These are phyloP conservation scores for Alouatta caraya DNA, from an alignment of 2,797 vertebrate species.

Conservation along the genomic window DNA sequence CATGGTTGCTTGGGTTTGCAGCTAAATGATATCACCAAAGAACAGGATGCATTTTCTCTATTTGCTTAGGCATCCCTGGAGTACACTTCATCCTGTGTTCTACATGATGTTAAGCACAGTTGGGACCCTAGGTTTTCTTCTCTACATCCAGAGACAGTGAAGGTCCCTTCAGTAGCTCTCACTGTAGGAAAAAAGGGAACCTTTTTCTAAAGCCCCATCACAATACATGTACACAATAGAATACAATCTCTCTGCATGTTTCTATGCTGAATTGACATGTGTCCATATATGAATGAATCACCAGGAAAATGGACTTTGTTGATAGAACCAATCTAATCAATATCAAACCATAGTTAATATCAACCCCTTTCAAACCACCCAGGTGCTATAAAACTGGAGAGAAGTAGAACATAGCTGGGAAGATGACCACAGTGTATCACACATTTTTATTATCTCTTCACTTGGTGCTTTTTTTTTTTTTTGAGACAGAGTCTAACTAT, in stretches of 20 bases:
- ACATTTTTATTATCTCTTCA: not conserved
- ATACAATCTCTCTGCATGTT: not conserved
- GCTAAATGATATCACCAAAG: no score
- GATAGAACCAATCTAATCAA: not conserved
- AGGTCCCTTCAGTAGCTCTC: not conserved
- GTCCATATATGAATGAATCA: not conserved
- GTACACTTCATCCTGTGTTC: not conserved
- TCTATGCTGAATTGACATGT: not conserved
- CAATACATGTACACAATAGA: no score
- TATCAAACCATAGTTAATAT: not conserved
- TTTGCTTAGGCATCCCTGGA: not conserved
- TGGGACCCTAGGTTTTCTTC: not conserved
- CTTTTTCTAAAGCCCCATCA: not conserved
- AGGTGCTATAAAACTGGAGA: not conserved
- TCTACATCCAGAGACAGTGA: not conserved
- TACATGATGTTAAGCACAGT: fast-evolving
- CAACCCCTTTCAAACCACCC: not conserved
- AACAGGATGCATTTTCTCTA: not conserved
- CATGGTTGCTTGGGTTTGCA: not conserved
- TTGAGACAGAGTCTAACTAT: no score
- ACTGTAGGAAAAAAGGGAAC: not conserved
- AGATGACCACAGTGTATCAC: fast-evolving
- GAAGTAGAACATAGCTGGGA: not conserved
- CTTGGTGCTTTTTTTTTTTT: not conserved
- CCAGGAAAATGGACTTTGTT: not conserved